Evolutionary conservation across 2,797 vertebrate genomes (phyloP), one percentile per base, ranked within the genome.

Genomic region (Gambelia wislizenii): DNA sequence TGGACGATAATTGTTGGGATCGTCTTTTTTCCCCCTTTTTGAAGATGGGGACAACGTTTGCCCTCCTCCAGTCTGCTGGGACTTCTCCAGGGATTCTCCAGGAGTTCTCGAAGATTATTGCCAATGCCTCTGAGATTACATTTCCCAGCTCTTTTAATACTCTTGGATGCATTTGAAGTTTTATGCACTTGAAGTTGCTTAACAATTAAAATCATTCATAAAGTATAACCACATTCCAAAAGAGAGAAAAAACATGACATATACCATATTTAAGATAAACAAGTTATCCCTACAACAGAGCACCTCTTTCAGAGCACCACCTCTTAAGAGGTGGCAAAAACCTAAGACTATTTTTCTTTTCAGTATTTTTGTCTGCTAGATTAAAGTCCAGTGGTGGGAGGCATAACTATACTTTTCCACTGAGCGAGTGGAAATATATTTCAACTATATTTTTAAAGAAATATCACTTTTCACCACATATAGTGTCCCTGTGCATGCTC

Each of bases 381-480:
- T 85, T 89, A 64, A 89, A 89, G 70, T 52, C 83, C 42, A 47
- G 52, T 69, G 39, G 47, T 12, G 27, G 42, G 69, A 80, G 52
- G 39, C 49, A 61, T 79, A 84, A 84, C 82, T 89, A n/a, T 44
- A 76, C 33, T 85, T 75, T 77, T 83, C 59, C 78, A 76, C 78
- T 0, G 64, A 90, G 72, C 9, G 0, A 13, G 44, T 88, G 25
- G 59, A 80, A 86, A 3, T 72, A 84, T 59, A 3, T 90, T 87
- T 39, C 75, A 70, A 85, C 1, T 47, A 84, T 56, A 91, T 90
- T 87, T 86, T 75, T 85, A 87, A 93, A 56, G 44, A 91, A 79
- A 75, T 69, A 80, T 33, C 74, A 84, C 27, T 81, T 54, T 76
- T 89, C 20, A 77, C 76, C 0, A 59, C 69, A 83, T 91, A 10